phyloP scores from a whole-genome alignment of 2,113 vertebrate genomes.

The Cygnus atratus region DNA sequence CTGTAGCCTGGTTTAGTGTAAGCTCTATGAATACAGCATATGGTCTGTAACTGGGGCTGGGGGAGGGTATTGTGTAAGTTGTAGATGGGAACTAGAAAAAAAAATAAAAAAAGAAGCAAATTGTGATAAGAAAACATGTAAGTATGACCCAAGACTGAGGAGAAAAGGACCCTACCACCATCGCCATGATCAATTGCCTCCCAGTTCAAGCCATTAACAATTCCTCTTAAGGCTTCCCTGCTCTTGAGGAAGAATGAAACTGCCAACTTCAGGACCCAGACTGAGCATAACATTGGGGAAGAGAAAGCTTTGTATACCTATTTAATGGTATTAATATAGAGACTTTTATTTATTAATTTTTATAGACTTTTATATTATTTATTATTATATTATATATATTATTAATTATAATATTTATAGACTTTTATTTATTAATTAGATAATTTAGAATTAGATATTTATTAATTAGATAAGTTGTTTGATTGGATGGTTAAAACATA shows the following conservation, averaged over 20 bases:
- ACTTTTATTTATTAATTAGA: too few relatives aligned
- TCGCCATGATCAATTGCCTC: not conserved
- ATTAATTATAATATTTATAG: too few relatives aligned
- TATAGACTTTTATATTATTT: too few relatives aligned
- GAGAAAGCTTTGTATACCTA: not conserved
- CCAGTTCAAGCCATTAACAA: fast-evolving
- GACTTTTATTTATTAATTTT: not conserved
- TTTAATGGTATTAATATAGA: not conserved
- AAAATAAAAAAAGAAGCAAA: not conserved
- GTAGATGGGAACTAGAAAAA: not conserved
- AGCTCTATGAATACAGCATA: not conserved
- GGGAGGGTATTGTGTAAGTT: not conserved
- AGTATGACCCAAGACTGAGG: not conserved
- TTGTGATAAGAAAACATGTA: not conserved
- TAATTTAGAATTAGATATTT: not conserved
- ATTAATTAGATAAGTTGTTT: not conserved
- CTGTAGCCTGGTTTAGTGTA: not conserved
- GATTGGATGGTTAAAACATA: not conserved
- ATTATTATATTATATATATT: too few relatives aligned
- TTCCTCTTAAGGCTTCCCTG: not conserved
- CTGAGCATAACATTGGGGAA: not conserved
- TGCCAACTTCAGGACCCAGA: not conserved
- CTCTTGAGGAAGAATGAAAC: not conserved
- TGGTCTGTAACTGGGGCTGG: not conserved
- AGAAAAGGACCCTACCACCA: not conserved